A percentile compares a stretch with the other conserved stretches of the same genome.
phyloP scores from a whole-genome alignment of 1,140 invertebrate genomes.

The Medauroidea extradentata region DNA sequence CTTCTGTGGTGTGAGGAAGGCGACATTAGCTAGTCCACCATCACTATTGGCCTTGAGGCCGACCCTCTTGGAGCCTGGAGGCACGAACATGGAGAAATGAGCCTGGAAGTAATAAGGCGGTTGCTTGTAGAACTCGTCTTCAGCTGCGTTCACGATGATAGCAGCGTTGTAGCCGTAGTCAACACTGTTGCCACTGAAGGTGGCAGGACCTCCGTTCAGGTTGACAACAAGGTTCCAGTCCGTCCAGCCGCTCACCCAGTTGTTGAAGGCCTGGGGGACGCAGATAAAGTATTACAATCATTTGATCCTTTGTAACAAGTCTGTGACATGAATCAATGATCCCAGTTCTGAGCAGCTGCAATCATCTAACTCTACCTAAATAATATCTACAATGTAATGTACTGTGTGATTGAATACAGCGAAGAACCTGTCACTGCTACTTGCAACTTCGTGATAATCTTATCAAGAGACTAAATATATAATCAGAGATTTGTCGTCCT shows the following conservation, averaged over 20 bases:
- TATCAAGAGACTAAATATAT: too few relatives aligned
- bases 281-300: too few relatives aligned
- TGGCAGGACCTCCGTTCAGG: constrained; percentile 69
- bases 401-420: too few relatives aligned
- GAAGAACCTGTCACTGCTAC: too few relatives aligned
- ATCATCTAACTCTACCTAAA: too few relatives aligned
- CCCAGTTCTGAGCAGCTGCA: too few relatives aligned
- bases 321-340: too few relatives aligned
- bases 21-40: not conserved
- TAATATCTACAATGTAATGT: too few relatives aligned
- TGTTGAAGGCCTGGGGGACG: constrained; percentile 58
- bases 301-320: too few relatives aligned
- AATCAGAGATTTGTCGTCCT: too few relatives aligned
- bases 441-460: too few relatives aligned
- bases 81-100: constrained; percentile 81
- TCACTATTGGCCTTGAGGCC: constrained; percentile 13
- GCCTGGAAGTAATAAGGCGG: constrained; percentile 83
- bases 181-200: constrained; percentile 69
- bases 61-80: constrained; percentile 53
- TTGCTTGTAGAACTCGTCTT: constrained; percentile 78
- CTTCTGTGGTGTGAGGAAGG: not conserved
- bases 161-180: constrained; percentile 54
- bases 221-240: constrained; percentile 87
- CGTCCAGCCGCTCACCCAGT: constrained; percentile 69
- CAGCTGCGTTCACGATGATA: constrained; percentile 63